Conservation (phyloP, 2,113 vertebrate species). For the Dryoscopus gambensis region DNA sequence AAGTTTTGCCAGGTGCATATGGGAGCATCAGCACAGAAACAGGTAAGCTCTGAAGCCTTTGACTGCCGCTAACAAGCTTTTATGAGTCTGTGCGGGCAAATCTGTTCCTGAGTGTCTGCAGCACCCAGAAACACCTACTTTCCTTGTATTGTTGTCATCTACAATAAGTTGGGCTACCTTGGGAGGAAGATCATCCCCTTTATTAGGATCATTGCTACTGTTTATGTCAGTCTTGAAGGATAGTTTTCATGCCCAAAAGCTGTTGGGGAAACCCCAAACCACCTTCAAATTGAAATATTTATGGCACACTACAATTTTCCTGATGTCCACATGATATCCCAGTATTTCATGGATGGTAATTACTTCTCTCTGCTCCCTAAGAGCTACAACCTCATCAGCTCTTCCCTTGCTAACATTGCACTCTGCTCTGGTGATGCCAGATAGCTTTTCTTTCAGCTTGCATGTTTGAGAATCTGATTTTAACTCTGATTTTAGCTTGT, state of each 20-base stretch:
- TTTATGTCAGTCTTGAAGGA: neutral
- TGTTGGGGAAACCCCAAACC: neutral
- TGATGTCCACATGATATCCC: neutral
- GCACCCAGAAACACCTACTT: neutral
- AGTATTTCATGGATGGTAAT: neutral
- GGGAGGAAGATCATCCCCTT: neutral
- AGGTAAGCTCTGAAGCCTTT: conserved; percentile 76
- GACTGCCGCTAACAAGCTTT: neutral
- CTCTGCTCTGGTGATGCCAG: neutral
- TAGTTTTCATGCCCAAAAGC: neutral
- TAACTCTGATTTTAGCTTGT: neutral
- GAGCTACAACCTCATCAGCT: neutral
- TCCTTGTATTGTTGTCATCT: neutral
- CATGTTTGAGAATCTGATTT: neutral
- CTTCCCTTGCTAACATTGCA: neutral
- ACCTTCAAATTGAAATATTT: neutral
- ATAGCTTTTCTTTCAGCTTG: neutral
- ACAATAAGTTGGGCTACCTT: neutral
- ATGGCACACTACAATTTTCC: neutral
- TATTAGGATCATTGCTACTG: neutral
- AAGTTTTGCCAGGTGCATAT: conserved; percentile 98
- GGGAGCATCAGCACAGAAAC: conserved; percentile 90
- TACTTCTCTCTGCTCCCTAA: neutral
- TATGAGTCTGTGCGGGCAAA: neutral
- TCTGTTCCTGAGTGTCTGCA: neutral